phyloP scores from a whole-genome alignment of 2,113 vertebrate species.

The Phaethon lepturus region DNA sequence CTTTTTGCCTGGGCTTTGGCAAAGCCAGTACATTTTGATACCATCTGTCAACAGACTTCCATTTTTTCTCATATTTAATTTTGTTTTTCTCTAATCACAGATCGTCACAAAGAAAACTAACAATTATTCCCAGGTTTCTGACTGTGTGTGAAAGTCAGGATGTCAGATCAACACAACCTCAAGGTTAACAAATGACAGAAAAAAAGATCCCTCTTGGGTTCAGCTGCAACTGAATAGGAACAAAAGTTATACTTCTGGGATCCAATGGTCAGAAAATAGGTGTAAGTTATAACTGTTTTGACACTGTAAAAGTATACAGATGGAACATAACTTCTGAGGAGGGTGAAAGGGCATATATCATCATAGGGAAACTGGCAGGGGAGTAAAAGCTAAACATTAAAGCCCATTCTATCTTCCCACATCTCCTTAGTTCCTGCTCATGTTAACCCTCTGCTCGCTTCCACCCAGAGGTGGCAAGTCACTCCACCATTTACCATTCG shows the following conservation, averaged over 20 bases:
- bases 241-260: conserved; percentile 56
- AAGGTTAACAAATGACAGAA: conserved; percentile 54
- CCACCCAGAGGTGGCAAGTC: neutral
- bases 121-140: conserved; percentile 54
- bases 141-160: conserved; percentile 45
- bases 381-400: conserved; percentile 60
- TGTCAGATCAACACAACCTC: conserved; percentile 63
- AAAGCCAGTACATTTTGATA: neutral
- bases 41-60: neutral
- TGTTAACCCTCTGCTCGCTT: conserved; percentile 48
- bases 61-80: conserved; percentile 12
- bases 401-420: conserved; percentile 41
- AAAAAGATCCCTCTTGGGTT: conserved; percentile 27
- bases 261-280: conserved; percentile 59
- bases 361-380: conserved; percentile 43
- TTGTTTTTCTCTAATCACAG: conserved; percentile 48
- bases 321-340: conserved; percentile 53
- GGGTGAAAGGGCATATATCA: conserved; percentile 48
- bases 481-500: neutral
- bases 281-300: conserved; percentile 66
- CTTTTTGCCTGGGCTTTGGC: neutral
- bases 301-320: conserved; percentile 61
- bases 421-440: conserved; percentile 14
- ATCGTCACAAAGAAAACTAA: conserved; percentile 41
- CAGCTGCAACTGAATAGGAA: conserved; percentile 42